Percentiles rank a stretch among this genome's conserved stretches.
Conservation (phyloP, 2,888 invertebrate genomes). For the Vanessa cardui region DNA sequence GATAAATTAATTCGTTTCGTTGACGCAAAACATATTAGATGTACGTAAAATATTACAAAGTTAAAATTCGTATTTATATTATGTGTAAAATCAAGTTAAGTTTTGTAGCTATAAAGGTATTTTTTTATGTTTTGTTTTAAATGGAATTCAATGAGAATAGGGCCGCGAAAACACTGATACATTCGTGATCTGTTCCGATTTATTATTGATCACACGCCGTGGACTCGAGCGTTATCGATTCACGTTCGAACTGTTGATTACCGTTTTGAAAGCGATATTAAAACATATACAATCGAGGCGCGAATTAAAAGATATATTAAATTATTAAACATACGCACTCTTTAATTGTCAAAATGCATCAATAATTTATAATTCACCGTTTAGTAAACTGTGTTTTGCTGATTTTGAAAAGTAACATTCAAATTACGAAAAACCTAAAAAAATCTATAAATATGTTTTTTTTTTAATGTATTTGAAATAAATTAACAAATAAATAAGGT, state of each 20-base stretch:
- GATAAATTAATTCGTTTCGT: constrained; percentile 14
- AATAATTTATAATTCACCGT: too few species aligned
- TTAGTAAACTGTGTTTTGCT: too few species aligned
- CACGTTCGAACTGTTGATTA: neutral
- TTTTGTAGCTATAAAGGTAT: neutral
- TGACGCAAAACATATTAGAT: constrained; percentile 8
- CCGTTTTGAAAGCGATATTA: constrained; percentile 1
- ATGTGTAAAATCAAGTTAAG: neutral
- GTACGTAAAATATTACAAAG: neutral
- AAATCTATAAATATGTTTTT: too few species aligned
- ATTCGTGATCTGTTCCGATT: neutral
- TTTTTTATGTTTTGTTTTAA: neutral
- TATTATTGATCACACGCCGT: constrained; percentile 9
- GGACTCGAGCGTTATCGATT: neutral
- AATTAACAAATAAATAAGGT: too few species aligned
- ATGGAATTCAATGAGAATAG: constrained; percentile 2
- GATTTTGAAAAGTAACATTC: too few species aligned
- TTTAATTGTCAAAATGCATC: too few species aligned
- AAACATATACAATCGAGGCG: neutral
- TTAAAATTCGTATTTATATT: neutral
- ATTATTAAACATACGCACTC: too few species aligned
- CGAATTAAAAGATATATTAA: too few species aligned
- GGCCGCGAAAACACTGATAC: constrained; percentile 7
- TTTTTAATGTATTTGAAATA: too few species aligned
- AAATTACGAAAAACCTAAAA: too few species aligned